These are phyloP conservation scores for Umimayanthus kanabou DNA, from an alignment of 92 coral and sea anemone genomes.

Conservation along the genomic window DNA sequence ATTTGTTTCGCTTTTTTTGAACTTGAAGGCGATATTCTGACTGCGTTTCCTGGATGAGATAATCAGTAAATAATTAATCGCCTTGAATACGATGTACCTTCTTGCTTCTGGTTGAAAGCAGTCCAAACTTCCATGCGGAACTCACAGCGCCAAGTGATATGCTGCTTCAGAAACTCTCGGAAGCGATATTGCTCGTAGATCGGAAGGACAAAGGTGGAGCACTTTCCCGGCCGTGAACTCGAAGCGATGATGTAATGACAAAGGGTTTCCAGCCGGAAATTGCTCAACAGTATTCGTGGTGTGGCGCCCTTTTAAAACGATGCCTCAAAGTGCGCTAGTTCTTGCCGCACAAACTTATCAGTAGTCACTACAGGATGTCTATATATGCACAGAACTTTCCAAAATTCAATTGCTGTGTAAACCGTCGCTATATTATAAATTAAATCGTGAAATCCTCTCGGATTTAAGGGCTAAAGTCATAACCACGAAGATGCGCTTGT, in stretches of 20 bases:
- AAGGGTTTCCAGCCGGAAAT: conserved; percentile 30
- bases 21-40: conserved; percentile 51
- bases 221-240: background rate
- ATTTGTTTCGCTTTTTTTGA: conserved; percentile 20
- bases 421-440: background rate
- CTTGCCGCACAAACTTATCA: conserved; percentile 12
- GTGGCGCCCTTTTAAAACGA: background rate
- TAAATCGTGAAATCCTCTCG: conserved; percentile 32
- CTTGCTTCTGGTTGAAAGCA: conserved; percentile 22
- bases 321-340: conserved; percentile 10
- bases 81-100: conserved; percentile 53
- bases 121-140: conserved; percentile 56
- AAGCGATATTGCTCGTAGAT: conserved; percentile 22
- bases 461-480: conserved; percentile 15
- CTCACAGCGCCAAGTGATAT: background rate
- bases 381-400: conserved; percentile 23
- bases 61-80: conserved; percentile 84
- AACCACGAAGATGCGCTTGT: background rate
- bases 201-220: conserved; percentile 22
- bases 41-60: conserved; percentile 72
- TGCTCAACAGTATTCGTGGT: background rate
- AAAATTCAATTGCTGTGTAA: conserved; percentile 32
- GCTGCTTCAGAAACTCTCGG: conserved; percentile 2
- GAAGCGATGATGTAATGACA: conserved; percentile 35
- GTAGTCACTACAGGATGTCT: conserved; percentile 25